Evolutionary conservation across 2,113 vertebrate genomes (phyloP).

Genomic region (Gymnogyps californianus): DNA sequence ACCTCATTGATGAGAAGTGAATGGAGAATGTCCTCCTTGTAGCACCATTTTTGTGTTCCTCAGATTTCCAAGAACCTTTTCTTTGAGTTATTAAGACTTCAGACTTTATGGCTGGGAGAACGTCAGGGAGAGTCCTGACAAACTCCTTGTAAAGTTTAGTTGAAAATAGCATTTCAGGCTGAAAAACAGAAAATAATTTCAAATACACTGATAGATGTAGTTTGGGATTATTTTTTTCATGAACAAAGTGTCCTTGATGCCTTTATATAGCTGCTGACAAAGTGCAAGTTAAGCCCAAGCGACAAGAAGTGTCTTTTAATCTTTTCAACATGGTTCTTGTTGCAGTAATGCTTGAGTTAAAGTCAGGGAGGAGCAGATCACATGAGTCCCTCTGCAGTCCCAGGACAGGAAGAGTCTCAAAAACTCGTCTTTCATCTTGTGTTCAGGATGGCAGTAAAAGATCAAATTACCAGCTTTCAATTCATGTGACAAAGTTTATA

Average conservation of each 20-base stretch:
- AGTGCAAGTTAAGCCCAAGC: background rate
- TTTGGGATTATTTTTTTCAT: background rate
- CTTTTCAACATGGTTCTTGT: background rate
- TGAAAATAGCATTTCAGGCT: background rate
- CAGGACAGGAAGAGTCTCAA: background rate
- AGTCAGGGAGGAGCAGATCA: background rate
- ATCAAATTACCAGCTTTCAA: background rate
- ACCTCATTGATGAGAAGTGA: background rate
- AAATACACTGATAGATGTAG: background rate
- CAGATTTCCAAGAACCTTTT: background rate
- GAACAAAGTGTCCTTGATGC: background rate
- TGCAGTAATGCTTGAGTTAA: background rate
- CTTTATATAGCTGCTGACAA: background rate
- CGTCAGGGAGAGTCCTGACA: background rate
- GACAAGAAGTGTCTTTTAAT: background rate
- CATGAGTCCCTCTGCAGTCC: accelerated
- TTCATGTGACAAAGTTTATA: background rate
- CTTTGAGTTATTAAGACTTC: background rate
- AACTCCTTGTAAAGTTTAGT: background rate
- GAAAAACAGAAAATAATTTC: background rate
- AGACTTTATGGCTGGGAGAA: background rate
- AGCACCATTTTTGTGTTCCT: background rate
- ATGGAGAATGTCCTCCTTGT: background rate
- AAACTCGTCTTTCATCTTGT: background rate
- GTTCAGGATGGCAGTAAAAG: background rate